Conservation (phyloP, 2,888 invertebrate genomes). For the Eristalis pertinax region DNA sequence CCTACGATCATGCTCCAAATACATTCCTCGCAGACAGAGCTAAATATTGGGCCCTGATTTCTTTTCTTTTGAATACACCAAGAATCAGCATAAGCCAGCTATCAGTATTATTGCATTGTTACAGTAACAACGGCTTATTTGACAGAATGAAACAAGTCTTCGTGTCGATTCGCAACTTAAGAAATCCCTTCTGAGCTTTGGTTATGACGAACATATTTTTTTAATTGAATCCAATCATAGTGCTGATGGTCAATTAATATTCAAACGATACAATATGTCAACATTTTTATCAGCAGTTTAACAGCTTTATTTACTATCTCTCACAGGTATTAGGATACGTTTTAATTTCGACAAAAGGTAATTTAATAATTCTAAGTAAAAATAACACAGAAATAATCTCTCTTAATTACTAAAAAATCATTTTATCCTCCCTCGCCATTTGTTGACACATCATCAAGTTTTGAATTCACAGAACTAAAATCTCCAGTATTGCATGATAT, state of each 20-base stretch:
- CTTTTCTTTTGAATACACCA: too few relatives aligned
- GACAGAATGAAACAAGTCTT: too few relatives aligned
- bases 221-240: not conserved
- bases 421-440: conserved; percentile 53
- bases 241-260: not conserved
- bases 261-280: not conserved
- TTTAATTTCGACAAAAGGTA: conserved; percentile 54
- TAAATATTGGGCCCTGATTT: too few relatives aligned
- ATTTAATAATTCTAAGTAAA: conserved; percentile 58
- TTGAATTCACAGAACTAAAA: conserved; percentile 77
- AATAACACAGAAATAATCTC: conserved; percentile 66
- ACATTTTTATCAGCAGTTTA: conserved; percentile 23
- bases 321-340: conserved; percentile 45
- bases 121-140: too few relatives aligned
- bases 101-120: too few relatives aligned
- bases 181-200: too few relatives aligned
- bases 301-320: conserved; percentile 50
- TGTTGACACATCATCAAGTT: conserved; percentile 40
- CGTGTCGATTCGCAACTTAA: too few relatives aligned
- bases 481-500: conserved; percentile 86
- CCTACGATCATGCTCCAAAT: too few relatives aligned
- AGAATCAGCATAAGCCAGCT: too few relatives aligned
- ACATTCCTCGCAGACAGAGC: too few relatives aligned
- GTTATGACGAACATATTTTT: too few relatives aligned
- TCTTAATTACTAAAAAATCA: not conserved